Conservation (phyloP, 2,113 vertebrate species). For the Isurus oxyrinchus region DNA sequence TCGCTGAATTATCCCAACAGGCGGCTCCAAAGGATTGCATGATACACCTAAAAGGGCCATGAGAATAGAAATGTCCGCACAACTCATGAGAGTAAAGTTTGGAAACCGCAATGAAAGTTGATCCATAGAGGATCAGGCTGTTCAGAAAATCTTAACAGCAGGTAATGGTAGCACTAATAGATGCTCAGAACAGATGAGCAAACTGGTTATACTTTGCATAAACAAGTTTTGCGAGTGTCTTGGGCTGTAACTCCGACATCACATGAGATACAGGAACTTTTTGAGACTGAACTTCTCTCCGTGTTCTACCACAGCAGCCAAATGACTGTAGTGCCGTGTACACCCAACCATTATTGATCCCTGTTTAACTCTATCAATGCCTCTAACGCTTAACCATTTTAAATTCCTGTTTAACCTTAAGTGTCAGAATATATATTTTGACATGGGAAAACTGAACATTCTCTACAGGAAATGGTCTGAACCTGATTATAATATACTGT, state of each 20-base stretch:
- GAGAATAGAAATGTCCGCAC: background rate
- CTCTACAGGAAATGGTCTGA: background rate
- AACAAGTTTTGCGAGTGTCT: background rate
- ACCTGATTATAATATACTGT: background rate
- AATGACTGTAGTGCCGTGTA: background rate
- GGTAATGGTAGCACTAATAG: background rate
- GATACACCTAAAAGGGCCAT: background rate
- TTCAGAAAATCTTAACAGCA: background rate
- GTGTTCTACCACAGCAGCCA: background rate
- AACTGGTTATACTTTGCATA: background rate
- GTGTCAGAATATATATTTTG: background rate
- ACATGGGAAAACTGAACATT: background rate
- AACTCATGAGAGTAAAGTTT: background rate
- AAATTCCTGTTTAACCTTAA: background rate
- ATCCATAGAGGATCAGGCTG: background rate
- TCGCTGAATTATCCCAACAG: background rate
- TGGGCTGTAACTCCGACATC: background rate
- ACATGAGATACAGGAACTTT: background rate
- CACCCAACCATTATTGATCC: background rate
- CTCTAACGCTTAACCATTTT: background rate
- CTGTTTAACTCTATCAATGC: background rate
- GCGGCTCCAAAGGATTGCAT: background rate
- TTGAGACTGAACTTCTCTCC: background rate
- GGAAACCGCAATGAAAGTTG: background rate
- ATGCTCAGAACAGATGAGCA: background rate